These are phyloP conservation scores for Pithys albifrons DNA, from an alignment of 2,113 vertebrate species.

Conservation along the genomic window DNA sequence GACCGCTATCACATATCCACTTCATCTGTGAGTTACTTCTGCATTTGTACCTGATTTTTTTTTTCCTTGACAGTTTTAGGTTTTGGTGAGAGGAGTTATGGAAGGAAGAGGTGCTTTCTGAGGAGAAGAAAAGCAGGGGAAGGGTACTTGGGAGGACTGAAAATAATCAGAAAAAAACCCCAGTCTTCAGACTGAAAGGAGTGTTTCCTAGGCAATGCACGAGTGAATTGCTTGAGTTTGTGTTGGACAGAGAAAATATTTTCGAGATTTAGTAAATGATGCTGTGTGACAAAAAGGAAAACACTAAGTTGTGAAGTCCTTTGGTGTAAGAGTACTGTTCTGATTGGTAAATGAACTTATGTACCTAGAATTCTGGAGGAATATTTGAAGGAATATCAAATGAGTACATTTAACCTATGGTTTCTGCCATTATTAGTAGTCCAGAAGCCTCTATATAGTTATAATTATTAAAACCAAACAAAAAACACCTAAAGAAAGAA, in stretches of 20 bases:
- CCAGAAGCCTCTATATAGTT: background rate
- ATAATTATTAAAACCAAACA: background rate
- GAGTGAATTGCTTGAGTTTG: background rate
- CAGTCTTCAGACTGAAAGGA: background rate
- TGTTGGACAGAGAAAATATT: background rate
- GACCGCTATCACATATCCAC: background rate
- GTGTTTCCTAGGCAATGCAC: background rate
- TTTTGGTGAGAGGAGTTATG: background rate
- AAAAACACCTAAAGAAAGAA: background rate
- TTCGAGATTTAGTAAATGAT: background rate
- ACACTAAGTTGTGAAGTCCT: background rate
- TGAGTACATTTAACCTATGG: background rate
- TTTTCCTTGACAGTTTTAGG: background rate
- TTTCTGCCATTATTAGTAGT: background rate
- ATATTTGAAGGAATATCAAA: background rate
- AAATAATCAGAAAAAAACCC: background rate
- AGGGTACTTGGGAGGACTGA: background rate
- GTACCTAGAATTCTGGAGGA: background rate
- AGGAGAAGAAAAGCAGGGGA: background rate
- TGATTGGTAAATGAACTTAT: background rate
- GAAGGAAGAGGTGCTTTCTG: background rate
- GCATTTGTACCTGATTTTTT: background rate
- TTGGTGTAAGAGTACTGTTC: background rate
- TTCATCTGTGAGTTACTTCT: constrained; percentile 14
- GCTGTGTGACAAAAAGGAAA: background rate